Conservation (phyloP, 2,113 vertebrate genomes). For the Genyomyrus donnyi region DNA sequence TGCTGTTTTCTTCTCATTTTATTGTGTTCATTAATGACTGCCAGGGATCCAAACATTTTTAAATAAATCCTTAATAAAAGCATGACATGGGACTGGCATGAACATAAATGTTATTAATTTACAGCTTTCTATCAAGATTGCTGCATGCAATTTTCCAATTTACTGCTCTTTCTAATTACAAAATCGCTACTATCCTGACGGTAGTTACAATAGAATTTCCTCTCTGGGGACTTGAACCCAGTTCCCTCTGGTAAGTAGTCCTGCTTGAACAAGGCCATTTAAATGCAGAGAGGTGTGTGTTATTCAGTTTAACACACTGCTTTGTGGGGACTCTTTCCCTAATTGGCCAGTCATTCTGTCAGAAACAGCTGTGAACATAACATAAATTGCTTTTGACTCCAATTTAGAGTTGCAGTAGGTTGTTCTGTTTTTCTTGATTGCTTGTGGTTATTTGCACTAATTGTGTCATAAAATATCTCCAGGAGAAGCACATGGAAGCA, state of each 20-base stretch:
- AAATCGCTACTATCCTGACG: neutral
- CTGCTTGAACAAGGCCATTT: neutral
- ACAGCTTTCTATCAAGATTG: neutral
- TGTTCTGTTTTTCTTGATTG: conserved; percentile 17
- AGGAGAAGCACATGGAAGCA: conserved; percentile 22
- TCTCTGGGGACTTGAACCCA: neutral
- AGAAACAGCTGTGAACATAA: conserved; percentile 8
- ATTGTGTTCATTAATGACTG: neutral
- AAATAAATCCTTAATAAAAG: neutral
- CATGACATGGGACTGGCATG: neutral
- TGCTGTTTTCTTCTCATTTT: neutral
- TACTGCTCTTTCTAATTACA: neutral
- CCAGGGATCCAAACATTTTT: neutral
- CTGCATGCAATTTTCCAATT: neutral
- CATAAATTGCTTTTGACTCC: conserved; percentile 14
- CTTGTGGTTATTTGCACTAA: conserved; percentile 22
- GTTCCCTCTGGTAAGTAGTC: neutral
- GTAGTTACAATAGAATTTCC: conserved; percentile 5
- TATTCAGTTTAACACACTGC: neutral
- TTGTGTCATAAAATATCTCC: conserved; percentile 21
- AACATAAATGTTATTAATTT: neutral
- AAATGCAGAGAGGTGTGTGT: neutral
- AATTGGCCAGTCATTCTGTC: conserved; percentile 8
- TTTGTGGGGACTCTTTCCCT: neutral
- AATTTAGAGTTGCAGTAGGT: conserved; percentile 1